Evolutionary conservation across 2,888 invertebrate species (phyloP).

Genomic region (Cryptophagus acutangulus): DNA sequence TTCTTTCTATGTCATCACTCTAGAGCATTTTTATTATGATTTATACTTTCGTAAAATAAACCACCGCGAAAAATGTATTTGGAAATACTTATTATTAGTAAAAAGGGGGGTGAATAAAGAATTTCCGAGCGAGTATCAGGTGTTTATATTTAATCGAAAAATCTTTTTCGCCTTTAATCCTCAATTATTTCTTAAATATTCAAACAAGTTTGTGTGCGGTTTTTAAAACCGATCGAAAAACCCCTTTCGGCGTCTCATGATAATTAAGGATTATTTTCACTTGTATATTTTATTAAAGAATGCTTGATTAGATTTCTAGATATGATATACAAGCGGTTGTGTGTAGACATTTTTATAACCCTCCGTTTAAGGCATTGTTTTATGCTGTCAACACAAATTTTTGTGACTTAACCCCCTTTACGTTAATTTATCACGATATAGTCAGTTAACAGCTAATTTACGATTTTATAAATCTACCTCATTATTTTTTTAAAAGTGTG

Average conservation of each 20-base stretch:
- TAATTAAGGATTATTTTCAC: slow-evolving; percentile 24
- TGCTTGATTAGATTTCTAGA: slow-evolving; percentile 32
- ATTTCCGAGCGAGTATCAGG: slow-evolving; percentile 33
- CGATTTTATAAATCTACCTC: too few relatives aligned
- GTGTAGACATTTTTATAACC: slow-evolving; percentile 33
- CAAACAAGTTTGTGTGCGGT: slow-evolving; percentile 28
- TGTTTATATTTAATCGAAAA: slow-evolving; percentile 41
- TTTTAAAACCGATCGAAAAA: slow-evolving; percentile 12
- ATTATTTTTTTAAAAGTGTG: too few relatives aligned
- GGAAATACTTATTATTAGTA: slow-evolving; percentile 3
- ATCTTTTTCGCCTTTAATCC: slow-evolving; percentile 39
- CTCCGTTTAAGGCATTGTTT: too few relatives aligned
- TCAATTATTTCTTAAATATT: slow-evolving; percentile 41
- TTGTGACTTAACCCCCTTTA: too few relatives aligned
- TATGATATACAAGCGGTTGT: slow-evolving; percentile 27
- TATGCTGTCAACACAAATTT: too few relatives aligned
- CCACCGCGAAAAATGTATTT: too few relatives aligned
- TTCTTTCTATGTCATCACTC: slow-evolving; percentile 31
- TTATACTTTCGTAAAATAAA: too few relatives aligned
- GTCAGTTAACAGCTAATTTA: neutral
- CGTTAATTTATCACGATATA: neutral
- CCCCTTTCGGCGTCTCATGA: slow-evolving; percentile 3
- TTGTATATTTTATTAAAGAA: slow-evolving; percentile 31
- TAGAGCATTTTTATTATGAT: too few relatives aligned
- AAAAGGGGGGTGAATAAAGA: slow-evolving; percentile 3